These are phyloP conservation scores for Tethya wilhelma DNA, from an alignment of 37 sponge, comb jelly and placozoan genomes.

Conservation along the genomic window DNA sequence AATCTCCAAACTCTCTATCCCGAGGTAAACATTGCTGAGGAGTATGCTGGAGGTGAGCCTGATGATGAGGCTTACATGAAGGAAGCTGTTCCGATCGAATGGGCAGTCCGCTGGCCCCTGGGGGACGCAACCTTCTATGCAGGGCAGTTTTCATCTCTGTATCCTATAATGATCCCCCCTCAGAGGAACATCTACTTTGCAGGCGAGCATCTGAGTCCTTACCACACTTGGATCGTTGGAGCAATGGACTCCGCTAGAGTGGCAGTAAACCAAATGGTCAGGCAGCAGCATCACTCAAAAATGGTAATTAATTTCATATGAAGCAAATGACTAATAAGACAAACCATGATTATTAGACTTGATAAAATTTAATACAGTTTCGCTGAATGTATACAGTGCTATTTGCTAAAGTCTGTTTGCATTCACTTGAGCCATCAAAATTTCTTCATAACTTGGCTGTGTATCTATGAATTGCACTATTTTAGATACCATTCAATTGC, in stretches of 20 bases:
- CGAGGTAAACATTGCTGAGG: conserved; percentile 17
- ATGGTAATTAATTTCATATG: background rate
- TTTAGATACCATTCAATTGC: too few species aligned
- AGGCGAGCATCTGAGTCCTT: conserved; percentile 12
- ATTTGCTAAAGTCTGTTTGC: too few species aligned
- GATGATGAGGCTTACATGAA: background rate
- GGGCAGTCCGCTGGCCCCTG: conserved; percentile 11
- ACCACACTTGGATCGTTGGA: conserved; percentile 17
- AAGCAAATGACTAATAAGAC: background rate
- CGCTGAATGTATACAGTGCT: too few species aligned
- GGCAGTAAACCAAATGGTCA: background rate
- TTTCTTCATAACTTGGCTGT: too few species aligned
- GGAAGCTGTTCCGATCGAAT: conserved; percentile 2
- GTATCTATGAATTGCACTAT: too few species aligned
- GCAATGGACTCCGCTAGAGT: conserved; percentile 15
- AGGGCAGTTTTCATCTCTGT: conserved; percentile 19
- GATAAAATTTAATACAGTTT: too few species aligned
- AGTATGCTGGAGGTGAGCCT: conserved; percentile 3
- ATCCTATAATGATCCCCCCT: background rate
- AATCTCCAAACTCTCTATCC: conserved; percentile 27
- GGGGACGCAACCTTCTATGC: conserved; percentile 7
- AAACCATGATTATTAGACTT: too few species aligned
- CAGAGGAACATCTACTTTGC: conserved; percentile 22
- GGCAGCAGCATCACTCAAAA: background rate
- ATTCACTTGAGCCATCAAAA: too few species aligned